Evolutionary conservation across 2,113 vertebrate species (phyloP).

Genomic region (Urocolius indicus): DNA sequence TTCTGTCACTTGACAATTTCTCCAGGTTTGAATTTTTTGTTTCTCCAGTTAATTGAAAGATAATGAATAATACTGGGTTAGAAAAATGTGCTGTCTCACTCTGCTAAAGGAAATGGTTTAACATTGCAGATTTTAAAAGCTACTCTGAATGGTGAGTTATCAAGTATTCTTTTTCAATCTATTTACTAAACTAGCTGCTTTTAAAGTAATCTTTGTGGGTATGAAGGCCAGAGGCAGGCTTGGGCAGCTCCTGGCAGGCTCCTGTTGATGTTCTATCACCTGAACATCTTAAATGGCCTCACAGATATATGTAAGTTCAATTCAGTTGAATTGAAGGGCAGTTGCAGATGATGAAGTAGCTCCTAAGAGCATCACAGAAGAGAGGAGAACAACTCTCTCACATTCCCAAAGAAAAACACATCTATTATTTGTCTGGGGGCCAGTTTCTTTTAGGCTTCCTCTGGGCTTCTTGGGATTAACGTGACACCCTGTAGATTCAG

Average conservation of each 20-base stretch:
- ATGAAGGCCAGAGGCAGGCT: neutral
- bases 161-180: neutral
- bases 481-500: neutral
- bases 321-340: neutral
- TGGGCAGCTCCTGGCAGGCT: neutral
- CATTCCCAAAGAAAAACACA: neutral
- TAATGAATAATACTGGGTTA: neutral
- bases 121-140: neutral
- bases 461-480: neutral
- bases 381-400: accelerated
- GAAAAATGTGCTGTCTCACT: neutral
- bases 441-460: neutral
- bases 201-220: neutral
- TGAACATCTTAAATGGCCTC: neutral
- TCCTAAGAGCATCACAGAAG: neutral
- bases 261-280: neutral
- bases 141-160: neutral
- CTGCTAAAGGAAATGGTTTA: neutral
- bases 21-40: neutral
- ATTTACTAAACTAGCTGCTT: neutral
- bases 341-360: neutral
- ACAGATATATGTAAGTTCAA: neutral
- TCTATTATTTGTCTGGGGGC: accelerated
- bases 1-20: neutral
- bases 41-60: neutral